phyloP scores from a whole-genome alignment of 1,140 invertebrate genomes.

The Copidosoma floridanum region DNA sequence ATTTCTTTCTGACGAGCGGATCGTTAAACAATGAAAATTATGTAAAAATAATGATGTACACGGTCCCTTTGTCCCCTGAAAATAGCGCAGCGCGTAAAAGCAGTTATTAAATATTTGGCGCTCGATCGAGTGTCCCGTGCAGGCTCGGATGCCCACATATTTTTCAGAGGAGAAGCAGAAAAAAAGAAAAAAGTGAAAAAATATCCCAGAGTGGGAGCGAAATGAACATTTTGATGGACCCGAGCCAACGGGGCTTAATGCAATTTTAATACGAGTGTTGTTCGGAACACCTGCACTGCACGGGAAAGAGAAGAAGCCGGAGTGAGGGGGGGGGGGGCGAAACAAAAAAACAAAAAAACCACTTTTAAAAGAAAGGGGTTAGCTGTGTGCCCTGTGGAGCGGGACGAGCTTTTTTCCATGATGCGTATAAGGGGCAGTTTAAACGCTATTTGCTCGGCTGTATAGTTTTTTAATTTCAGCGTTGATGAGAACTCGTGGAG shows the following conservation, averaged over 20 bases:
- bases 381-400: no score
- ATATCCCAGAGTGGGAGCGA: neutral
- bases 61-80: no score
- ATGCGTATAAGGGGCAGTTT: neutral
- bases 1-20: no score
- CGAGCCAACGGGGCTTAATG: conserved; percentile 3
- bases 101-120: no score
- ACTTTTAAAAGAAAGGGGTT: neutral
- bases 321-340: neutral
- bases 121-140: no score
- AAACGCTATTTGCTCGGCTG: conserved; percentile 7
- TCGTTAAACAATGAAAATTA: no score
- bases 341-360: conserved; percentile 1
- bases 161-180: no score
- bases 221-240: conserved; percentile 15
- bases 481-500: conserved; percentile 14
- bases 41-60: no score
- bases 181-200: neutral
- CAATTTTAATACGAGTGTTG: conserved; percentile 9
- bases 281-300: neutral
- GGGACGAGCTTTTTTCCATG: no score
- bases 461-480: conserved; percentile 9
- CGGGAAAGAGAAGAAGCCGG: no score
- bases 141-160: no score
- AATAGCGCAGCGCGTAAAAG: no score